These are phyloP conservation scores for Cynocephalus volans DNA, from an alignment of 2,113 vertebrate genomes.

Conservation along the genomic window DNA sequence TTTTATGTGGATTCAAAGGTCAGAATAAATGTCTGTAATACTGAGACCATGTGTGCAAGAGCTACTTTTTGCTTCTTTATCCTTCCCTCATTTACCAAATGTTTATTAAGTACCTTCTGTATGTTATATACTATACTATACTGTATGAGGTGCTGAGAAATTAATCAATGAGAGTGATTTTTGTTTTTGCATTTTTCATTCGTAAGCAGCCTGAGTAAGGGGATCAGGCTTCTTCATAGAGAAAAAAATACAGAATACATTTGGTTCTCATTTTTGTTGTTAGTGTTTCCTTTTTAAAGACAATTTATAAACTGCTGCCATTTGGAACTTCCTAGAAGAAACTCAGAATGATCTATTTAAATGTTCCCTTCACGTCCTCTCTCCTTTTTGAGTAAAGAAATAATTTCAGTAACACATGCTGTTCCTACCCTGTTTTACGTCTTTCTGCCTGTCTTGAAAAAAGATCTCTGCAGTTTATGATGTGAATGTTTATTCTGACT, in stretches of 20 bases:
- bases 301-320: neutral
- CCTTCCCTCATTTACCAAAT: neutral
- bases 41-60: neutral
- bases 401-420: neutral
- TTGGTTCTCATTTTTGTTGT: neutral
- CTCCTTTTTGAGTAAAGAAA: neutral
- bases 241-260: neutral
- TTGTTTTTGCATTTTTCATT: neutral
- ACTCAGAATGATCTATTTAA: neutral
- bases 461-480: neutral
- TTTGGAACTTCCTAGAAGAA: constrained; percentile 45
- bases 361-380: neutral
- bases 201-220: neutral
- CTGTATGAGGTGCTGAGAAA: neutral
- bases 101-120: neutral
- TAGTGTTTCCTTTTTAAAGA: neutral
- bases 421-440: neutral
- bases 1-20: constrained; percentile 27
- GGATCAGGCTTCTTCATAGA: neutral
- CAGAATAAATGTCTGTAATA: constrained; percentile 37
- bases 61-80: neutral
- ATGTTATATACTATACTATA: rapidly evolving
- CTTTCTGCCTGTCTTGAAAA: neutral
- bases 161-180: neutral
- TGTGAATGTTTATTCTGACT: neutral